Percentiles rank a stretch among this genome's conserved stretches.
Evolutionary conservation across 2,888 invertebrate genomes (phyloP).

Genomic region (Limnephilus auricula): DNA sequence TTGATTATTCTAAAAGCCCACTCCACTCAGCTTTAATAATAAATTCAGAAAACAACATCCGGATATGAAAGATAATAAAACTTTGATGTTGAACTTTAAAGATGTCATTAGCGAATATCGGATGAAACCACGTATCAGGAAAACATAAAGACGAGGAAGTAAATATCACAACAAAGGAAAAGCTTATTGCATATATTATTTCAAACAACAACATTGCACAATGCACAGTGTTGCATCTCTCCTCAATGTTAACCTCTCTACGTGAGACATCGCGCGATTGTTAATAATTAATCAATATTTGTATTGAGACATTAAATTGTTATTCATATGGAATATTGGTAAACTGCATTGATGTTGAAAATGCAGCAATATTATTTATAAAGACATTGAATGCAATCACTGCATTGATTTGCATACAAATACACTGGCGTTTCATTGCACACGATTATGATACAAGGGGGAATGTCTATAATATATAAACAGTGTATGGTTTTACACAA

Average conservation of each 20-base stretch:
- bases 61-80: background rate
- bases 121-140: background rate
- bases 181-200: background rate
- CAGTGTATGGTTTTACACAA: background rate
- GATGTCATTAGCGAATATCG: background rate
- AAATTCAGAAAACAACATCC: background rate
- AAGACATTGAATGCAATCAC: background rate
- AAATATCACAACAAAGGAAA: background rate
- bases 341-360: background rate
- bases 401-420: background rate
- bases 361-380: background rate
- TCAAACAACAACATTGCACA: background rate
- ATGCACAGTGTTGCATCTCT: background rate
- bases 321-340: background rate
- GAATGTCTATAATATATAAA: background rate
- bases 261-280: background rate
- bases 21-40: background rate
- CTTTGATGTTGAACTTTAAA: background rate
- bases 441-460: background rate
- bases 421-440: background rate
- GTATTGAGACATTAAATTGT: background rate
- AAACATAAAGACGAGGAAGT: background rate
- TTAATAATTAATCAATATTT: background rate
- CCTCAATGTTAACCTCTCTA: background rate
- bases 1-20: background rate